Evolutionary conservation across 2,113 vertebrate genomes (phyloP), one percentile per base, ranked within the genome.

Genomic region (Dromaius novaehollandiae): DNA sequence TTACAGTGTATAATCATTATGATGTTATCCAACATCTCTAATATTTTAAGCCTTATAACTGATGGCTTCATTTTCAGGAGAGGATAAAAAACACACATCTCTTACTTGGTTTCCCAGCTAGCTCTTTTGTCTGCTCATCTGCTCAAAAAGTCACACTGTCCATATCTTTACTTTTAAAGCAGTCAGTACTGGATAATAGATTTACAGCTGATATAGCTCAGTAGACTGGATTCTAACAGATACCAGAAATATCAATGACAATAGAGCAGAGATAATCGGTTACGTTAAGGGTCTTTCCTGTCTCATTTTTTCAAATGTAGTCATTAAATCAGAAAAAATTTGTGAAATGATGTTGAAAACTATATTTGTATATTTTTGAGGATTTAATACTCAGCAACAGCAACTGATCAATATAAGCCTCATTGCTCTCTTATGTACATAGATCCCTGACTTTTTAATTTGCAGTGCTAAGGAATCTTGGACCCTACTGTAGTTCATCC

Each of bases 341-440:
- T 9, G 2, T 38, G 56, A 73, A 84, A 82, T 34, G 18, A 6
- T n/a, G 5, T 26, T 80, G 55, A 74, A 88, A 81, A 58, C 15
- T 80, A 5, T 26, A 4, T 82, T 46, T 51, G 7, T 34, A 3
- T 36, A 7, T 73, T 77, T 77, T 53, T 56, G 61, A 58, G 19
- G 56, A 83, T 66, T 86, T 21, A 50, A 30, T 19, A 5, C 24
- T 60, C 48, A 42, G 13, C 17, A 83, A 12, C 16, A 4, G 17
- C 19, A 83, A 12, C 16, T 4, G 17, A 79, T 30, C 28, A 2
- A 14, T 7, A 8, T 0, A 2, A 74, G 51, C n/a, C 58, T 68
- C 0, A 0, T 21, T 68, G 9, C 18, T 64, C 21, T 79, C 11
- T 32, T 25, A 38, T 32, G 34, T 60, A 55, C 17, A 53, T 6